Base-by-base conservation (phyloP, 2,888 invertebrate genomes). In the Andrena camellia region DNA sequence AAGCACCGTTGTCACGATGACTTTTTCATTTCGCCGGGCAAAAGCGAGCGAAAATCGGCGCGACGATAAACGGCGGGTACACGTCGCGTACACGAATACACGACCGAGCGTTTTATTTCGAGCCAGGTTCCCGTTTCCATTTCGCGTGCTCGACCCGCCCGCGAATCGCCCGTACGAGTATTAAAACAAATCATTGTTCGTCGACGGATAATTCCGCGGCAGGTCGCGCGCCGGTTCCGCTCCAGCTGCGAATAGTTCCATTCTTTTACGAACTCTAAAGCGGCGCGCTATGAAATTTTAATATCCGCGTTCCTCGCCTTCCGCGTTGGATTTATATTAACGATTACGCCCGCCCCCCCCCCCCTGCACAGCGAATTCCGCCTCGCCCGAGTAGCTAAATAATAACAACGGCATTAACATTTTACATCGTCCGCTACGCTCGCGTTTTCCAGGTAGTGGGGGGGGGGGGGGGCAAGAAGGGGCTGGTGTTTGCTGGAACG, bases 111-210 rank as follows among this genome's bases (percentile, higher is more conserved):
- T 86, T 84, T 82, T 42, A 26, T 33, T 82, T 81, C 42, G 67
- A 75, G 68, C 59, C 26, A 72, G 66, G 59, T 66, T 63, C 57
- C 26, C 76, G 66, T 62, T 66, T 63, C 57, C 52, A 66, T 76
- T 68, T 52, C 23, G 23, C 69, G 50, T 52, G 52, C 20, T 20
- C 20, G 20, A 20, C 6, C 52, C 52, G 20, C 52, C 20, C 35
- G 59, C 20, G 60, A 62, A 52, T n/a, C 70, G 64, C 64, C 35
- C 79, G 50, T 54, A 52, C 81, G 63, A 73, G 76, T 86, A 80
- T 86, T 87, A 76, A 83, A 87, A 88, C 88, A 87, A 88, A 88
- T 88, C 88, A 88, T 88, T 81, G 85, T 81, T 74, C 76, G 54
- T 76, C 78, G 76, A 70, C 85, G 84, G 86, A 80, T 83, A 76